A percentile compares a stretch with the other conserved stretches of the same genome.
phyloP scores from a whole-genome alignment of 2,797 vertebrate genomes.

The Zalophus californianus region DNA sequence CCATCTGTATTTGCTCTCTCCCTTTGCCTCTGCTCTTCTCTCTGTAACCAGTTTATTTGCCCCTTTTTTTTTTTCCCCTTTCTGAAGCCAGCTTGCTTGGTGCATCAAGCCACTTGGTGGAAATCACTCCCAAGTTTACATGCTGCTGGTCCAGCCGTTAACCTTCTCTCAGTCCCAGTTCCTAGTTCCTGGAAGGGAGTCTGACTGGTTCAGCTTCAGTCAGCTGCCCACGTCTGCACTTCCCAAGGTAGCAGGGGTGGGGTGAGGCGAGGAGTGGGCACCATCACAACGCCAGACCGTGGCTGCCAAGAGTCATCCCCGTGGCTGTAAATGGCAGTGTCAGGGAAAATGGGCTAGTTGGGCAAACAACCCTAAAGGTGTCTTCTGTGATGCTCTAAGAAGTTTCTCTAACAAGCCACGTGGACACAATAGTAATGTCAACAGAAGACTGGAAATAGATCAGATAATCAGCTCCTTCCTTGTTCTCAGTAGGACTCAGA shows the following conservation, averaged over 20 bases:
- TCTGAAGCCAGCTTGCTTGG: not conserved
- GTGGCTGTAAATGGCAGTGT: not conserved
- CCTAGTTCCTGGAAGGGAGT: not conserved
- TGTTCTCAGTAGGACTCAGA: not conserved
- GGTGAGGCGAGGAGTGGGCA: not conserved
- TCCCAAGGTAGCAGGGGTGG: not conserved
- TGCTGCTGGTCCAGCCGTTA: not conserved
- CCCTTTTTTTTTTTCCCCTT: not conserved
- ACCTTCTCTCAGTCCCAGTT: not conserved
- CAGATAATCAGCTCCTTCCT: not conserved
- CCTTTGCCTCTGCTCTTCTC: not conserved
- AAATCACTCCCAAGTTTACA: not conserved
- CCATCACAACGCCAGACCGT: fast-evolving
- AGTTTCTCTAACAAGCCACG: not conserved
- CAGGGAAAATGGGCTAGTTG: not conserved
- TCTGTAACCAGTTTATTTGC: not conserved
- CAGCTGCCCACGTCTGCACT: not conserved
- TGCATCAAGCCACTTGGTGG: not conserved
- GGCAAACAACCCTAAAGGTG: not conserved
- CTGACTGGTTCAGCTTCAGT: not conserved
- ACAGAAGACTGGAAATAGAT: not conserved
- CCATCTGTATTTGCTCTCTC: not conserved
- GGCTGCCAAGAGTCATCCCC: not conserved
- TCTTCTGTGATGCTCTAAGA: not conserved
- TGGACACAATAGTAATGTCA: not conserved